Evolutionary conservation across 2,888 invertebrate species (phyloP).

Genomic region (Drosophila testacea): DNA sequence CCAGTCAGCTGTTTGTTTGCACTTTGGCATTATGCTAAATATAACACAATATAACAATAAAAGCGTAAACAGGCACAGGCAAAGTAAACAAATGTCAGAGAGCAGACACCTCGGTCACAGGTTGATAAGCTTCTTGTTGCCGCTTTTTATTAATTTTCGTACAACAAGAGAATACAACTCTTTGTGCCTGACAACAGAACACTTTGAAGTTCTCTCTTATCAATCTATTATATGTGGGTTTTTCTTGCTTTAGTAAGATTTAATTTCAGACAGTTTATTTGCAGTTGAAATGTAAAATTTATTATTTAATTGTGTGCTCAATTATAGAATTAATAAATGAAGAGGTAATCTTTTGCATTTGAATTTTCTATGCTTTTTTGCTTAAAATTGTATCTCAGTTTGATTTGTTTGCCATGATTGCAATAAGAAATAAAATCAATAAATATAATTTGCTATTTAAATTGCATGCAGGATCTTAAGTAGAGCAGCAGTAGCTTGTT

Average conservation of each 20-base stretch:
- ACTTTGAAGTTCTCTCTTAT: slow-evolving; percentile 17
- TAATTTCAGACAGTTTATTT: background rate
- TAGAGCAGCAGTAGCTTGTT: background rate
- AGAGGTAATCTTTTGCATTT: background rate
- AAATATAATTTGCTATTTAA: background rate
- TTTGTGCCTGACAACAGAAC: slow-evolving; percentile 28
- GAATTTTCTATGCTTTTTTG: background rate
- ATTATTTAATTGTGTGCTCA: too few relatives aligned
- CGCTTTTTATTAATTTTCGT: background rate
- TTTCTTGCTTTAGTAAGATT: background rate
- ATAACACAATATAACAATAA: slow-evolving; percentile 48
- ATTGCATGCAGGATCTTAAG: background rate
- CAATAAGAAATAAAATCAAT: slow-evolving; percentile 4
- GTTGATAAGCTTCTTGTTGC: slow-evolving; percentile 41
- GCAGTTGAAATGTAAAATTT: background rate
- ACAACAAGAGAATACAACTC: slow-evolving; percentile 21
- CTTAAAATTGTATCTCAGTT: background rate
- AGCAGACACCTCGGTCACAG: slow-evolving; percentile 35
- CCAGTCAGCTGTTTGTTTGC: slow-evolving; percentile 50
- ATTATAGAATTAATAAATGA: background rate
- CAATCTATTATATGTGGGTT: background rate
- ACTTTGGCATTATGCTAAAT: slow-evolving; percentile 67
- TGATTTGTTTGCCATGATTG: background rate
- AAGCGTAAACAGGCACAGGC: slow-evolving; percentile 36
- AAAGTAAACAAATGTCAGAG: slow-evolving; percentile 43